Evolutionary conservation across 2,888 invertebrate genomes (phyloP).

Genomic region (Timema cristinae): DNA sequence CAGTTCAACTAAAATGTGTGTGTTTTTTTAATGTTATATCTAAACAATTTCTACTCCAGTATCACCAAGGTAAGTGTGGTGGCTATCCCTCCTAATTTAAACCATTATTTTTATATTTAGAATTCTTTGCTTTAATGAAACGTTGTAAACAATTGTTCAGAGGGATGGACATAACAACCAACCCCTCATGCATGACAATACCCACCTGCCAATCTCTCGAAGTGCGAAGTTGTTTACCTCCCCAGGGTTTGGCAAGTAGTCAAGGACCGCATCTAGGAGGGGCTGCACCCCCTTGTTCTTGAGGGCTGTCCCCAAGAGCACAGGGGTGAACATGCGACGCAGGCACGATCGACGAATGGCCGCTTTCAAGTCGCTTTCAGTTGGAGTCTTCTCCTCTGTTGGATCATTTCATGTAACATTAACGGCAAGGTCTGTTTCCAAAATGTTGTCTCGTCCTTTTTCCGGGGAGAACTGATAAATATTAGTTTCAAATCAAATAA

Average conservation of each 20-base stretch:
- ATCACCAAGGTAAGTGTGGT: too few species aligned
- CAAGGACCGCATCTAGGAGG: conserved; percentile 81
- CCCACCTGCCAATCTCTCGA: conserved; percentile 44
- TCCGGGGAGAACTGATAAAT: too few species aligned
- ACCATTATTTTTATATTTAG: too few species aligned
- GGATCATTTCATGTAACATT: neutral
- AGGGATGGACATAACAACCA: too few species aligned
- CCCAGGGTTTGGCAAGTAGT: conserved; percentile 90
- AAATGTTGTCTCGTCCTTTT: too few species aligned
- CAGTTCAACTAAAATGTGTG: too few species aligned
- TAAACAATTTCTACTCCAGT: too few species aligned
- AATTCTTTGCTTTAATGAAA: too few species aligned
- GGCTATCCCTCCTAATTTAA: too few species aligned
- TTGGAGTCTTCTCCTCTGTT: conserved; percentile 71
- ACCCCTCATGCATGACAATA: neutral
- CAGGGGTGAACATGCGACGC: conserved; percentile 80
- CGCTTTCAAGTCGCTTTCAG: conserved; percentile 68
- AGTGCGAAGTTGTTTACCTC: conserved; percentile 78
- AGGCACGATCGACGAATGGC: conserved; percentile 83
- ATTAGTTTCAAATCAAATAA: too few species aligned
- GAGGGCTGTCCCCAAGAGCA: conserved; percentile 89
- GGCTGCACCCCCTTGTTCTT: conserved; percentile 99
- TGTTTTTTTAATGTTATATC: too few species aligned
- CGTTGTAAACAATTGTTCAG: too few species aligned
- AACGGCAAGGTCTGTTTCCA: neutral